Conservation (phyloP, 2,113 vertebrate species). For the Falcunculus frontatus region DNA sequence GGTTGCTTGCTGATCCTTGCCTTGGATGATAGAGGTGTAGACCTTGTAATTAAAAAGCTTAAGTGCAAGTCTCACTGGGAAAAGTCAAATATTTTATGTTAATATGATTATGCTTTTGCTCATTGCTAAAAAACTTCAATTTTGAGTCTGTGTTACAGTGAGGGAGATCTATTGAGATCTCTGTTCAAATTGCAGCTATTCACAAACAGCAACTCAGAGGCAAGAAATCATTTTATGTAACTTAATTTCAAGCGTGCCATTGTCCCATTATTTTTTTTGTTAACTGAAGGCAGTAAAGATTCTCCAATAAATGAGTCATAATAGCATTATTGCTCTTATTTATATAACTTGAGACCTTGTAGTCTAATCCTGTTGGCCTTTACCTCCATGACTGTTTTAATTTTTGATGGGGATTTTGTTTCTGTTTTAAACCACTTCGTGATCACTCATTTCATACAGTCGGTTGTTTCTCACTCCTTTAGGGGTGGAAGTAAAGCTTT, state of each 20-base stretch:
- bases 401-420: not conserved
- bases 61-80: not conserved
- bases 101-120: not conserved
- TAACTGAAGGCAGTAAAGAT: not conserved
- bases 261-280: not conserved
- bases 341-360: not conserved
- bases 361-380: not conserved
- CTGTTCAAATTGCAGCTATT: not conserved
- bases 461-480: not conserved
- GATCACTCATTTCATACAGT: not conserved
- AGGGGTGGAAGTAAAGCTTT: not conserved
- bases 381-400: not conserved
- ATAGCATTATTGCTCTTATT: not conserved
- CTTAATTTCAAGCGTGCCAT: not conserved
- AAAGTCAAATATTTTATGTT: not conserved
- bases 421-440: not conserved
- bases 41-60: not conserved
- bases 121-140: not conserved
- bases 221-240: slow-evolving; percentile 1
- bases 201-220: not conserved
- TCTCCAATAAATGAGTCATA: slow-evolving; percentile 24
- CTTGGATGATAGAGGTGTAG: not conserved
- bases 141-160: not conserved
- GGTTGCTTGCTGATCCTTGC: not conserved
- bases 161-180: not conserved